These are phyloP conservation scores for Palloptera scutellata DNA, from an alignment of 2,888 invertebrate species.

Conservation along the genomic window DNA sequence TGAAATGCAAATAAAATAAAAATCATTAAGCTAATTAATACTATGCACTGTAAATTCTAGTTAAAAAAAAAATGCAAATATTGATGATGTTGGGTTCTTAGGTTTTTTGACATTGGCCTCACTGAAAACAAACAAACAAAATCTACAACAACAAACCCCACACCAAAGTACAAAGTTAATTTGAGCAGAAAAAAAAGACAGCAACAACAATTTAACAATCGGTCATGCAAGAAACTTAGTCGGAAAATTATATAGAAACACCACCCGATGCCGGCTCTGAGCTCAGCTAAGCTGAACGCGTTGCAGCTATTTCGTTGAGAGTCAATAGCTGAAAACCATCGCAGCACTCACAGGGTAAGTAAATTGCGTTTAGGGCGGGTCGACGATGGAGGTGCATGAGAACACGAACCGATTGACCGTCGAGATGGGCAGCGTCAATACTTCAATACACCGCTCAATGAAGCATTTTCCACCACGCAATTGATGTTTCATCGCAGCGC, in stretches of 20 bases:
- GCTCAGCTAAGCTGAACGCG: slow-evolving; percentile 3
- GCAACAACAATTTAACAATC: slow-evolving; percentile 54
- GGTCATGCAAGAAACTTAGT: slow-evolving; percentile 56
- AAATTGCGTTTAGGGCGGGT: no score
- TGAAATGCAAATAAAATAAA: slow-evolving; percentile 12
- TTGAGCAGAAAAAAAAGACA: neutral
- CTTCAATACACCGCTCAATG: slow-evolving; percentile 1
- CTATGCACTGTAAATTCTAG: no score
- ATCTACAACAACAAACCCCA: neutral
- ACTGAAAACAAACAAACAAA: slow-evolving; percentile 27
- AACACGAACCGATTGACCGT: neutral
- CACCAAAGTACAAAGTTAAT: neutral
- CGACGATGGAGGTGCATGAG: no score
- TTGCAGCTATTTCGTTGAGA: neutral
- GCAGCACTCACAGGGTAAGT: neutral
- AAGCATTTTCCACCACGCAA: slow-evolving; percentile 27
- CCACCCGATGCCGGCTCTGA: neutral
- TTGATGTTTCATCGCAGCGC: neutral
- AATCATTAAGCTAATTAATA: no score
- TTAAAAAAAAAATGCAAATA: neutral
- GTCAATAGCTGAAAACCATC: neutral
- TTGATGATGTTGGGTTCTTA: slow-evolving; percentile 27
- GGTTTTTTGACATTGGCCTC: slow-evolving; percentile 42
- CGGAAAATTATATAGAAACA: neutral
- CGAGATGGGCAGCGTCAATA: neutral